A percentile compares a stretch with the other conserved stretches of the same genome.
Evolutionary conservation across 2,888 invertebrate species (phyloP).

Genomic region (Morinoia aosen): DNA sequence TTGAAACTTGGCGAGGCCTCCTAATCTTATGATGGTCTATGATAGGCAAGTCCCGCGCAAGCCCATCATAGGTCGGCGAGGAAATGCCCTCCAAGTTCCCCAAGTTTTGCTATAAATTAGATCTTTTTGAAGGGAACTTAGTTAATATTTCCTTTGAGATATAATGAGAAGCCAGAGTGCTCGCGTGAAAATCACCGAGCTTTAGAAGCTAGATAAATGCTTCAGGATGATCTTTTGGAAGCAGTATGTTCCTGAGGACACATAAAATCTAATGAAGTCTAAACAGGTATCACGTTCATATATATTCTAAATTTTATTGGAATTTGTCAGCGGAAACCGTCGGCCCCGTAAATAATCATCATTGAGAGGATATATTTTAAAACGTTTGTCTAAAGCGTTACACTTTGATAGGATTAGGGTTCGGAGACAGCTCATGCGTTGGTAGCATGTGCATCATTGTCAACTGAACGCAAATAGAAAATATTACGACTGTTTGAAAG

Average conservation of each 20-base stretch:
- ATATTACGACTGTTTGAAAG: too few relatives aligned
- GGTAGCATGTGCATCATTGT: too few relatives aligned
- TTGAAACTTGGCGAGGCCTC: neutral
- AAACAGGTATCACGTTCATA: too few relatives aligned
- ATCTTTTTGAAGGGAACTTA: slow-evolving; percentile 32
- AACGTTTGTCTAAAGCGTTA: too few relatives aligned
- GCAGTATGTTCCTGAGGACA: neutral
- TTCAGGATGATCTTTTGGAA: neutral
- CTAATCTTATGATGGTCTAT: slow-evolving; percentile 40
- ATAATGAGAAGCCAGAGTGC: slow-evolving; percentile 32
- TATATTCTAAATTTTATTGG: too few relatives aligned
- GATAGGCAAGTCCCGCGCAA: slow-evolving; percentile 13
- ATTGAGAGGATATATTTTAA: too few relatives aligned
- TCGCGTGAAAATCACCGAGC: slow-evolving; percentile 20
- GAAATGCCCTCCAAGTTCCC: slow-evolving; percentile 2
- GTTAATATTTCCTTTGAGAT: slow-evolving; percentile 51
- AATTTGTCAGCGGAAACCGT: too few relatives aligned
- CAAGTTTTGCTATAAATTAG: slow-evolving; percentile 51
- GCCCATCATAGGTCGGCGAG: slow-evolving; percentile 30
- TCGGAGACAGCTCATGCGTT: too few relatives aligned
- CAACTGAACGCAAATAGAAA: too few relatives aligned
- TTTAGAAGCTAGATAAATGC: slow-evolving; percentile 26
- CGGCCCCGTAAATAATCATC: too few relatives aligned
- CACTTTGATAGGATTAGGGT: too few relatives aligned
- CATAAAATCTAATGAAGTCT: neutral